These are phyloP conservation scores for Bombus superbus DNA, from an alignment of 1,140 invertebrate genomes.

Conservation along the genomic window DNA sequence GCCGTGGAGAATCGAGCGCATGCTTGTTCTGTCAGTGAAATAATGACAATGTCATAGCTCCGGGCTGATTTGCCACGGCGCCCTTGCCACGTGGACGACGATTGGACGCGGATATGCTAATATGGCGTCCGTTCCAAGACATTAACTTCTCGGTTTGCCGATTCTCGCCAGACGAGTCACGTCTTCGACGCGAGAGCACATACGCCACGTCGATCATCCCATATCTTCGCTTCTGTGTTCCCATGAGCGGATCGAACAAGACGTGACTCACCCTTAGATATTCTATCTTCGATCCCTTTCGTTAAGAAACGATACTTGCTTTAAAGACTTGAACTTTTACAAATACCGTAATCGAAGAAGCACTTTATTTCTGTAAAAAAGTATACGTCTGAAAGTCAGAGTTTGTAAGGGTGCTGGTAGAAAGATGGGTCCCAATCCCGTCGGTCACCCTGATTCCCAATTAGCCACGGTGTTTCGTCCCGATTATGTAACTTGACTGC, in stretches of 20 bases:
- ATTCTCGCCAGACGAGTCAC: slow-evolving; percentile 60
- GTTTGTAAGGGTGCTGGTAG: too few relatives aligned
- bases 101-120: slow-evolving; percentile 83
- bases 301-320: not conserved
- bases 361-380: not conserved
- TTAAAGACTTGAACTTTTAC: too few relatives aligned
- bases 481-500: slow-evolving; percentile 80
- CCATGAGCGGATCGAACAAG: not conserved
- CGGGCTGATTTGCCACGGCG: slow-evolving; percentile 78
- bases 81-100: slow-evolving; percentile 79
- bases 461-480: slow-evolving; percentile 76
- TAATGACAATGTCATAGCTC: slow-evolving; percentile 82
- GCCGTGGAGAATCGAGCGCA: slow-evolving; percentile 79
- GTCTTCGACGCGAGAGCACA: slow-evolving; percentile 51
- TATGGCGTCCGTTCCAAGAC: slow-evolving; percentile 82
- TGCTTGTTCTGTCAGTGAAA: slow-evolving; percentile 82
- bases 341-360: not conserved
- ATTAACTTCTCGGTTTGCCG: slow-evolving; percentile 75
- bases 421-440: slow-evolving; percentile 5
- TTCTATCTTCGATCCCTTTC: not conserved
- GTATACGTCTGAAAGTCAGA: not conserved
- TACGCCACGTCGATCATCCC: slow-evolving; percentile 25
- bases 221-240: not conserved
- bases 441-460: slow-evolving; percentile 68
- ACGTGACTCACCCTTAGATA: slow-evolving; percentile 30